phyloP scores from a whole-genome alignment of 2,797 vertebrate species.

The Gadopsis marmoratus region DNA sequence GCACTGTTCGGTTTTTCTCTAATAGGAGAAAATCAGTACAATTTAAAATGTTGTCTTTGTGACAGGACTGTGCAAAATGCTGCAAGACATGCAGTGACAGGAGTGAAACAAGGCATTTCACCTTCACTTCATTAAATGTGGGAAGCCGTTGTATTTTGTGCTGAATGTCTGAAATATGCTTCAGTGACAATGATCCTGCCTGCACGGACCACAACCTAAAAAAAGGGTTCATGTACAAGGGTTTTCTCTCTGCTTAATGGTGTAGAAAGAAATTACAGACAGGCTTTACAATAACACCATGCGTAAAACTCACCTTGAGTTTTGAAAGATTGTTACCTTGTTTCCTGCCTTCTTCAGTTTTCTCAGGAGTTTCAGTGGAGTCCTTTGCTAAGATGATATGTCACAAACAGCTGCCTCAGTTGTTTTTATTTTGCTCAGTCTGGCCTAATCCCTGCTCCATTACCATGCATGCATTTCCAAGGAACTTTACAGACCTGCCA shows the following conservation, averaged over 20 bases:
- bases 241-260: constrained; percentile 14
- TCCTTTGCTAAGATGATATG: constrained; percentile 1
- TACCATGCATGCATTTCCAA: not conserved
- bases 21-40: constrained; percentile 38
- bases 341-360: not conserved
- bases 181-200: constrained; percentile 44
- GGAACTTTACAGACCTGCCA: not conserved
- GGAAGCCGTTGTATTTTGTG: not conserved
- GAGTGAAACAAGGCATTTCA: constrained; percentile 21
- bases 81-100: constrained; percentile 32
- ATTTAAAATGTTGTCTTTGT: constrained; percentile 33
- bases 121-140: constrained; percentile 27
- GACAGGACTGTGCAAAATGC: constrained; percentile 34
- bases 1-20: constrained; percentile 15
- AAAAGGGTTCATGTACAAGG: constrained; percentile 17
- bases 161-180: constrained; percentile 32
- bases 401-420: not conserved
- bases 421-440: too few species aligned
- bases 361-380: not conserved
- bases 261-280: constrained; percentile 9
- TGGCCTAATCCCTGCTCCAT: too few species aligned
- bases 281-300: not conserved
- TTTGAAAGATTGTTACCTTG: not conserved
- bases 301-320: not conserved
- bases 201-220: constrained; percentile 32